phyloP scores from a whole-genome alignment of 1,140 invertebrate species.

The Drosophila bifasciata region DNA sequence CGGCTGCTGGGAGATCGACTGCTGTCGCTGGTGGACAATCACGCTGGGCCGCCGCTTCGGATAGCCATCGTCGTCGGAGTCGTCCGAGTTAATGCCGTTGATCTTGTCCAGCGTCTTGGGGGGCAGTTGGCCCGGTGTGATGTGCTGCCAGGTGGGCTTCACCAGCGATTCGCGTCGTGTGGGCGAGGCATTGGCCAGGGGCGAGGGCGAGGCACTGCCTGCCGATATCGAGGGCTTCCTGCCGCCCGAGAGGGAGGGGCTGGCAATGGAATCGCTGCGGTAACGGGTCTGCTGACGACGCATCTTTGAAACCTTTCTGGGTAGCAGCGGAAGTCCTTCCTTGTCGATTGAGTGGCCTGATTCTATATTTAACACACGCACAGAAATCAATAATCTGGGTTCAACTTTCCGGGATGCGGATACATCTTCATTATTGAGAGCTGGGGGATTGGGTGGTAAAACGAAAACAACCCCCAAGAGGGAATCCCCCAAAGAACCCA shows the following conservation, averaged over 20 bases:
- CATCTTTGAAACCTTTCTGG: slow-evolving; percentile 61
- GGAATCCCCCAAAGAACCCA: neutral
- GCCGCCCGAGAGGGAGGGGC: slow-evolving; percentile 47
- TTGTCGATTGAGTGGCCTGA: slow-evolving; percentile 45
- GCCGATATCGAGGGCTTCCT: slow-evolving; percentile 57
- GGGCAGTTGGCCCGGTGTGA: slow-evolving; percentile 77
- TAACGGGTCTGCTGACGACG: slow-evolving; percentile 74
- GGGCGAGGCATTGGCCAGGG: slow-evolving; percentile 51
- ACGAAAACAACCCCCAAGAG: slow-evolving; percentile 20
- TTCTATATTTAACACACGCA: slow-evolving; percentile 63
- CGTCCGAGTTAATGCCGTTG: slow-evolving; percentile 74
- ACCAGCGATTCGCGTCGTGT: slow-evolving; percentile 78
- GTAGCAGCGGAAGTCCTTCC: slow-evolving; percentile 9
- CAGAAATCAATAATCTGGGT: slow-evolving; percentile 44
- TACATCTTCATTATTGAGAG: slow-evolving; percentile 41
- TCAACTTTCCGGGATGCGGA: slow-evolving; percentile 25
- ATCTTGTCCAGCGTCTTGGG: slow-evolving; percentile 79
- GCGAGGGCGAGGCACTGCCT: slow-evolving; percentile 37
- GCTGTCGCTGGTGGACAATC: slow-evolving; percentile 75
- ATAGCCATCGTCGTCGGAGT: slow-evolving; percentile 78
- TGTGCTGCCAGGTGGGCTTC: slow-evolving; percentile 83
- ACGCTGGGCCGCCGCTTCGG: slow-evolving; percentile 74
- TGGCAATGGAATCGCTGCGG: slow-evolving; percentile 72
- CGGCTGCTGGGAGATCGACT: slow-evolving; percentile 69
- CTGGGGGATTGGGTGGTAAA: slow-evolving; percentile 5